These are phyloP conservation scores for Cichladusa arquata DNA, from an alignment of 2,113 vertebrate genomes.

Conservation along the genomic window DNA sequence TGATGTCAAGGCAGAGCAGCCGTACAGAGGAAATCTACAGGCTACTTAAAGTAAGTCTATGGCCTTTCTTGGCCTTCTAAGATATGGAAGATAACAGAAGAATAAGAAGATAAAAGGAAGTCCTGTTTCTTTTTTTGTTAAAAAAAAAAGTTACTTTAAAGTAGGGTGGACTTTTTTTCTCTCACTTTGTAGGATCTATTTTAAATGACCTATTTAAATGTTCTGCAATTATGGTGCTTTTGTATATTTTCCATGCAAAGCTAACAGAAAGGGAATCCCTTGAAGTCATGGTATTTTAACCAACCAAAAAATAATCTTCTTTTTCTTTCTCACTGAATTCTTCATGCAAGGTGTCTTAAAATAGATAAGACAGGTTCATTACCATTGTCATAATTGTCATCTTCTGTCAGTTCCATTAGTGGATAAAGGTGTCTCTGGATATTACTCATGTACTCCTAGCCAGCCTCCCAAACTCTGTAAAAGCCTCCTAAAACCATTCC, in stretches of 20 bases:
- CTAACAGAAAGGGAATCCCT: constrained; percentile 27
- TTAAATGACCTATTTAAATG: constrained; percentile 45
- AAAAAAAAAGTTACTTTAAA: constrained; percentile 34
- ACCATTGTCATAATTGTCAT: neutral
- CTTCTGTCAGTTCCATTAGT: constrained; percentile 21
- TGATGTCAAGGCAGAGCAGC: constrained; percentile 7
- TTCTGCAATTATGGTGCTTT: constrained; percentile 40
- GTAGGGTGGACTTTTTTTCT: neutral
- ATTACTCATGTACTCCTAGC: neutral
- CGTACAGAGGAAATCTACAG: neutral
- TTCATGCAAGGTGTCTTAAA: constrained; percentile 13
- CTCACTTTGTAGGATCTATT: constrained; percentile 21
- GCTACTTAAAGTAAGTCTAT: neutral
- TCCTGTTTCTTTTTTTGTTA: neutral
- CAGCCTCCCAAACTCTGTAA: neutral
- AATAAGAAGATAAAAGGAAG: neutral
- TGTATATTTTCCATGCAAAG: constrained; percentile 12
- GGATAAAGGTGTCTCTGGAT: neutral
- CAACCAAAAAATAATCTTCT: neutral
- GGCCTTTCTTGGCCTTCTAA: constrained; percentile 4
- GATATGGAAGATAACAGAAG: neutral
- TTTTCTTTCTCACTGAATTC: neutral
- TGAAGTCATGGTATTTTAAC: constrained; percentile 40
- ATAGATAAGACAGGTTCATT: constrained; percentile 41
- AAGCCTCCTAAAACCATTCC: neutral